Evolutionary conservation across 2,113 vertebrate species (phyloP).

Genomic region (Antennarius striatus): DNA sequence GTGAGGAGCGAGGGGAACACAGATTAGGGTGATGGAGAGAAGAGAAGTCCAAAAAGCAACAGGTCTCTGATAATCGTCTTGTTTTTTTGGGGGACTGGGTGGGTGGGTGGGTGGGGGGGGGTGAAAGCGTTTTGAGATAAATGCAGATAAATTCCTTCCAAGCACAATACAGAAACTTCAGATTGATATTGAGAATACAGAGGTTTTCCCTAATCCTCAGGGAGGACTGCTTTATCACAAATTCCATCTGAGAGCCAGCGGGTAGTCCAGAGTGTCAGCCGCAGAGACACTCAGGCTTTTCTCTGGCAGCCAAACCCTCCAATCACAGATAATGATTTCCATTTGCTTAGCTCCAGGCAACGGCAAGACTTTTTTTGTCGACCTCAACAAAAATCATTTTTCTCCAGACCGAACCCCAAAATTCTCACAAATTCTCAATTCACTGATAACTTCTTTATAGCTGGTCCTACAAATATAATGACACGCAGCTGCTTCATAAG

Average conservation of each 20-base stretch:
- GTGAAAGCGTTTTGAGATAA: conserved; percentile 15
- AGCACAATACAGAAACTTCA: conserved; percentile 37
- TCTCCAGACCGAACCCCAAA: conserved; percentile 15
- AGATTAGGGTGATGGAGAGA: conserved; percentile 53
- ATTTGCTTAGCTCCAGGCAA: conserved; percentile 55
- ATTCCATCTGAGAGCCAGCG: conserved; percentile 50
- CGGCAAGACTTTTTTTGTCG: conserved; percentile 19
- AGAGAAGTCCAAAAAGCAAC: conserved; percentile 40
- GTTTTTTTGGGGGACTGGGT: neutral
- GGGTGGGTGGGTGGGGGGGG: neutral
- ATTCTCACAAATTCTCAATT: conserved; percentile 8
- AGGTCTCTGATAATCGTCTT: conserved; percentile 44
- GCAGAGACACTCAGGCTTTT: conserved; percentile 27
- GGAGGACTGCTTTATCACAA: conserved; percentile 54
- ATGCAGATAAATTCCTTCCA: conserved; percentile 33
- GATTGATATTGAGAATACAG: conserved; percentile 16
- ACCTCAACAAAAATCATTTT: conserved; percentile 35
- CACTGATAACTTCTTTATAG: conserved; percentile 12
- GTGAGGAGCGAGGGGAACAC: conserved; percentile 14
- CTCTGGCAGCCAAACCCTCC: conserved; percentile 55
- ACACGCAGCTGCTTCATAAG: neutral
- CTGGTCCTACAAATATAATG: neutral
- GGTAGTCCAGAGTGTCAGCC: conserved; percentile 49
- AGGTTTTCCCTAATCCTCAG: conserved; percentile 19
- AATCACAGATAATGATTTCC: conserved; percentile 72